Evolutionary conservation across 2,797 vertebrate genomes (phyloP).

Genomic region (Manis javanica): DNA sequence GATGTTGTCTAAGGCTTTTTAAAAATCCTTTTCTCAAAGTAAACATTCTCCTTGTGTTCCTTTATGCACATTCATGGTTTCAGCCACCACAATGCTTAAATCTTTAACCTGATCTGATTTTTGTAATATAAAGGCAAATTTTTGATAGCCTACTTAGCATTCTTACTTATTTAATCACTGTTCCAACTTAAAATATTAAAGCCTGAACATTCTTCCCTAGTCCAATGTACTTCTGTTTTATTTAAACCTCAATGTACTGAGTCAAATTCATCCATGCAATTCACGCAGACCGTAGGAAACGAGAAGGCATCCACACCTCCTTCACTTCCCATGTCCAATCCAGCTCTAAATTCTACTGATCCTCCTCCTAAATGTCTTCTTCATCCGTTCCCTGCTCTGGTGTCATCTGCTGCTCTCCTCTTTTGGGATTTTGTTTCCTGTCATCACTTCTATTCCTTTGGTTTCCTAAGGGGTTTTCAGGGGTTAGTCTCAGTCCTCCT

Average conservation of each 20-base stretch:
- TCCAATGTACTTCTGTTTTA: slow-evolving; percentile 12
- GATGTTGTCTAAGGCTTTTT: not conserved
- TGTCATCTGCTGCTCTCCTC: not conserved
- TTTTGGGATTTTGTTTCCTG: not conserved
- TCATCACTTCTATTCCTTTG: not conserved
- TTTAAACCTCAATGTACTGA: not conserved
- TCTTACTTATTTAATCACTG: not conserved
- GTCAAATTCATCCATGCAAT: not conserved
- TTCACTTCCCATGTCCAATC: not conserved
- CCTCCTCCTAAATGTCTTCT: not conserved
- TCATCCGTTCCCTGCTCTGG: not conserved
- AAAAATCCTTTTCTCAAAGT: not conserved
- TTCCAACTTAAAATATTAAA: slow-evolving; percentile 26
- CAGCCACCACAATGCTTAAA: not conserved
- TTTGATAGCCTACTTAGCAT: not conserved
- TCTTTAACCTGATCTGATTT: slow-evolving; percentile 17
- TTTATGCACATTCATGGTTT: not conserved
- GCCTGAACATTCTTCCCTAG: not conserved
- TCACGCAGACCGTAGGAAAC: not conserved
- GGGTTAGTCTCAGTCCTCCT: not conserved
- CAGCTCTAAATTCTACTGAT: not conserved
- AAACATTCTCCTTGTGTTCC: not conserved
- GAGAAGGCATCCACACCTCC: not conserved
- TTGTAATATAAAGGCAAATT: not conserved
- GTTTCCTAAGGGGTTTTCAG: not conserved